A percentile compares a stretch with the other conserved stretches of the same genome.
Conservation (phyloP, 2,113 vertebrate species). For the Macquaria ambigua region DNA sequence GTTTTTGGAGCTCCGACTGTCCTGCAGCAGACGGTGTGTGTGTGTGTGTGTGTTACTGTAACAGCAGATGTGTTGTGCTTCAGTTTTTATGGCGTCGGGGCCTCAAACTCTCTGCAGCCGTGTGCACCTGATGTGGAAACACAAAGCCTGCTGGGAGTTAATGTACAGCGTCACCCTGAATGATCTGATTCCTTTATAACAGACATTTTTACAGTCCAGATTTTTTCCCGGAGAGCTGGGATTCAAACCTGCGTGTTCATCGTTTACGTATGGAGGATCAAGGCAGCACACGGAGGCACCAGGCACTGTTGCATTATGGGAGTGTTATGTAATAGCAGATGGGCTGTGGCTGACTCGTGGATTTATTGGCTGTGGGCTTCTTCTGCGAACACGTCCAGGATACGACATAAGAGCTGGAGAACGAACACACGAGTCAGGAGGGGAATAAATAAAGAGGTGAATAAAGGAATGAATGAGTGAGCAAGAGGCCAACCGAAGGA, state of each 20-base stretch:
- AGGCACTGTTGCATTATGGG: slow-evolving; percentile 47
- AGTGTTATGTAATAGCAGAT: slow-evolving; percentile 58
- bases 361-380: slow-evolving; percentile 47
- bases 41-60: slow-evolving; percentile 1
- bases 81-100: slow-evolving; percentile 32
- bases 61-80: slow-evolving; percentile 47
- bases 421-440: neutral
- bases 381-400: slow-evolving; percentile 21
- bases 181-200: too few species aligned
- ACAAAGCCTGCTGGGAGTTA: slow-evolving; percentile 16
- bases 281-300: slow-evolving; percentile 7
- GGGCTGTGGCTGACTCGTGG: slow-evolving; percentile 43
- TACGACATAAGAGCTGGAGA: neutral
- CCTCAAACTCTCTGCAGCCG: neutral
- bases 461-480: neutral
- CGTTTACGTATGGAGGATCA: neutral
- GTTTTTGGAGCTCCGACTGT: slow-evolving; percentile 25
- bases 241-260: neutral
- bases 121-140: slow-evolving; percentile 35
- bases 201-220: too few species aligned
- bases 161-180: too few species aligned
- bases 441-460: neutral
- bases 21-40: neutral
- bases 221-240: neutral
- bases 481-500: neutral